Conservation (phyloP, 2,888 invertebrate species). For the Falcaria lacertinaria region DNA sequence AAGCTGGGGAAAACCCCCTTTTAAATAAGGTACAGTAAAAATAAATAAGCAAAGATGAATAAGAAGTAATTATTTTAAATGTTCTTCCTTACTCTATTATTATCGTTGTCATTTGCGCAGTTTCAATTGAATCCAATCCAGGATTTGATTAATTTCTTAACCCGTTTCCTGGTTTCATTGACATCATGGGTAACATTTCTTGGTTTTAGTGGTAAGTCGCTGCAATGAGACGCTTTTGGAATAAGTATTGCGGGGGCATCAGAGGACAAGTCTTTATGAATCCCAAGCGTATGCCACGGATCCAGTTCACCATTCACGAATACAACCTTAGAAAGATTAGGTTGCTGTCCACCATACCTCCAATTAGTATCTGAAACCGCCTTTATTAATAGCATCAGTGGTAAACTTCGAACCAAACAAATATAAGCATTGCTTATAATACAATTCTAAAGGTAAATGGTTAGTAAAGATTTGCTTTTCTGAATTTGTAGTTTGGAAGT, state of each 20-base stretch:
- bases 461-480: conserved; percentile 79
- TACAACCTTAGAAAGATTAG: conserved; percentile 75
- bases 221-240: conserved; percentile 51
- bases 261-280: conserved; percentile 62
- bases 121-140: too few relatives aligned
- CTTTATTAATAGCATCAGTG: conserved; percentile 44
- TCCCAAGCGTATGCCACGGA: conserved; percentile 78
- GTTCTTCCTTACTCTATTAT: too few relatives aligned
- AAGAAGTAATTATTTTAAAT: too few relatives aligned
- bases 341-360: conserved; percentile 66
- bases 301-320: conserved; percentile 81
- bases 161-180: conserved; percentile 48
- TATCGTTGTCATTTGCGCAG: too few relatives aligned
- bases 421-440: conserved; percentile 53
- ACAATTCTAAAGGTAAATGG: conserved; percentile 60
- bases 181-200: conserved; percentile 48
- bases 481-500: conserved; percentile 82
- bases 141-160: conserved; percentile 54
- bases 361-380: conserved; percentile 63
- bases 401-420: conserved; percentile 60
- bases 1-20: too few relatives aligned
- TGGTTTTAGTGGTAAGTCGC: conserved; percentile 48
- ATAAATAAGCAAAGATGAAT: too few relatives aligned
- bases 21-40: too few relatives aligned
- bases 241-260: conserved; percentile 57